These are phyloP conservation scores for Anhinga rufa DNA, from an alignment of 2,113 vertebrate species.

Conservation along the genomic window DNA sequence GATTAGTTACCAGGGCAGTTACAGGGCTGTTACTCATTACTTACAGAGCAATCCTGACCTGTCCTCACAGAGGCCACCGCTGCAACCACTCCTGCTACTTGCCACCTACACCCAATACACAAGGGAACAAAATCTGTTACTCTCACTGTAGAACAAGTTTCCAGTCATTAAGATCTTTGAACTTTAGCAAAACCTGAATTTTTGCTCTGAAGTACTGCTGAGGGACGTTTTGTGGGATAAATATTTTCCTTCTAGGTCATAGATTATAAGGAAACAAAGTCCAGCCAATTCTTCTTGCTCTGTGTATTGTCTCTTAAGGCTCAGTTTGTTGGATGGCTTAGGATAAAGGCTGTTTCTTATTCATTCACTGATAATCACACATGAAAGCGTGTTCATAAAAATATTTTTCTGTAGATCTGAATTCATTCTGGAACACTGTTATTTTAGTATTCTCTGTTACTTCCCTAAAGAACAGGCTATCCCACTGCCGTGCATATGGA, in stretches of 20 bases:
- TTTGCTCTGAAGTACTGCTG: background rate
- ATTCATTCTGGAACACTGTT: background rate
- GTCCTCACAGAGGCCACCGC: background rate
- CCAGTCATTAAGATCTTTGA: background rate
- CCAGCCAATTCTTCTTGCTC: background rate
- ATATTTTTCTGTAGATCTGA: background rate
- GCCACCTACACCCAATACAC: background rate
- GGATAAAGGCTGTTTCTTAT: background rate
- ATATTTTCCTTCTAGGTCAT: background rate
- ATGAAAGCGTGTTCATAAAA: background rate
- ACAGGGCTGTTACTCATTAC: background rate
- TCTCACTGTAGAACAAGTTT: background rate
- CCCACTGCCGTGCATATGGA: background rate
- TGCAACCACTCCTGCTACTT: background rate
- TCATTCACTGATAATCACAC: background rate
- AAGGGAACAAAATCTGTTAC: background rate
- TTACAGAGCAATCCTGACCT: background rate
- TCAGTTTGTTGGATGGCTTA: background rate
- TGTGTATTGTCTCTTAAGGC: background rate
- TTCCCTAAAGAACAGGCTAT: background rate
- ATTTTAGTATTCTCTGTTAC: background rate
- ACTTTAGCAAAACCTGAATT: background rate
- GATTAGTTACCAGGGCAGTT: background rate
- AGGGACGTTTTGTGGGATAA: background rate
- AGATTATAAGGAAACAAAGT: background rate